Evolutionary conservation across 2,797 vertebrate species (phyloP).

Genomic region (Taeniopygia guttata): DNA sequence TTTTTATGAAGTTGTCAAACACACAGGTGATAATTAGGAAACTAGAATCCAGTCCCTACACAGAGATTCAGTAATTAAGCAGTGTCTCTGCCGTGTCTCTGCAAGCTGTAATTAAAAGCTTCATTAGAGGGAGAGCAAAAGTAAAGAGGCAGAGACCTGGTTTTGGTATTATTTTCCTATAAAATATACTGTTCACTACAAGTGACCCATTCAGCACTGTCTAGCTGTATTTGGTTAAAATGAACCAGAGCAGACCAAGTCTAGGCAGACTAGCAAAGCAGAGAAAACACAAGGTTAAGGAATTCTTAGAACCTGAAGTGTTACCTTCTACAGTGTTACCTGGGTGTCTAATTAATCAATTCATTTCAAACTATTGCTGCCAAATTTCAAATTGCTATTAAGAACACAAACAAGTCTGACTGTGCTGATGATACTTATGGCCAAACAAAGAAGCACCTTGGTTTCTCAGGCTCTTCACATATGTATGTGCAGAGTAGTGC

Average conservation of each 20-base stretch:
- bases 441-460: not conserved
- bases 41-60: slow-evolving; percentile 63
- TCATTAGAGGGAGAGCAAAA: slow-evolving; percentile 55
- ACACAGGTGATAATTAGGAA: slow-evolving; percentile 65
- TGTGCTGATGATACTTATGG: not conserved
- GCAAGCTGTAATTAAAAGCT: slow-evolving; percentile 71
- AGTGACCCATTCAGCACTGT: not conserved
- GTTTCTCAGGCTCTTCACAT: not conserved
- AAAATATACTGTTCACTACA: not conserved
- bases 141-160: slow-evolving; percentile 38
- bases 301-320: not conserved
- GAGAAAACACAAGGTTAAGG: not conserved
- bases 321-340: not conserved
- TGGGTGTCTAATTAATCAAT: not conserved
- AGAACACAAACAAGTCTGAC: not conserved
- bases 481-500: not conserved
- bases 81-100: slow-evolving; percentile 27
- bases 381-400: not conserved
- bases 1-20: slow-evolving; percentile 48
- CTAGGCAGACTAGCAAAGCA: not conserved
- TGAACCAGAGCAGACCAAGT: not conserved
- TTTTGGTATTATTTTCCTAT: slow-evolving; percentile 52
- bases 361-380: not conserved
- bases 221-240: not conserved
- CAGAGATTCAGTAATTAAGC: slow-evolving; percentile 72